Evolutionary conservation across 2,113 vertebrate genomes (phyloP), one percentile per base, ranked within the genome.

Genomic region (Thunnus maccoyii): DNA sequence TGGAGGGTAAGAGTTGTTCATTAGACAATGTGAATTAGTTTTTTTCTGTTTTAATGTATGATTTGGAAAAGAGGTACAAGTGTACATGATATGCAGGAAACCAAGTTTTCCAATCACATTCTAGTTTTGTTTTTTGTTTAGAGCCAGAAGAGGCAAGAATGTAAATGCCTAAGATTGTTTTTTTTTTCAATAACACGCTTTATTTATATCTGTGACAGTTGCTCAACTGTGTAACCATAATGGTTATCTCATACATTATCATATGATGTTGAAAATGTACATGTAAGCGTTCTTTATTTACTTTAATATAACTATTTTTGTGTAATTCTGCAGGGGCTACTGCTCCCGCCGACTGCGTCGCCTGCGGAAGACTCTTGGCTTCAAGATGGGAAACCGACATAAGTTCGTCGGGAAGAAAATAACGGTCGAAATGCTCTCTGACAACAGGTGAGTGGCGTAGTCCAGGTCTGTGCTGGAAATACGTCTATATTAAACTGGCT

Each of bases 341-440:
- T 99, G 98, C 85, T 99, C 98, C 47, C 96, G 98, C 22, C 95
- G 98, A 48, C 93, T 99, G 36, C 96, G 98, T 18, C 95, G 98
- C 14, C 96, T 99, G 66, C 96, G 98, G 48, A 99, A 99, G 89
- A 97, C 98, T 8, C 96, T 99, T 61, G 97, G 96, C 86, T 99
- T 99, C 93, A 98, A 96, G 93, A 98, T 99, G 97, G 98, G 98
- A 46, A 99, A 99, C 93, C 93, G 97, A 52, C 97, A 99, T 92
- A 99, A 99, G 76, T 99, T 97, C 91, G 96, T 97, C 8, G 98
- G 98, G 51, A 99, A 97, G 88, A 99, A 99, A 93, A 93, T 99
- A 10, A 99, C 97, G 0, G 96, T 96, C 18, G 98, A 99, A 68
- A 97, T 99, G 72, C 93, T 99, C 16, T 97, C 96, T 44, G 98